Percentiles rank a stretch among this genome's conserved stretches.
Evolutionary conservation across 2,888 invertebrate genomes (phyloP).

Genomic region (Hypena proboscidalis): DNA sequence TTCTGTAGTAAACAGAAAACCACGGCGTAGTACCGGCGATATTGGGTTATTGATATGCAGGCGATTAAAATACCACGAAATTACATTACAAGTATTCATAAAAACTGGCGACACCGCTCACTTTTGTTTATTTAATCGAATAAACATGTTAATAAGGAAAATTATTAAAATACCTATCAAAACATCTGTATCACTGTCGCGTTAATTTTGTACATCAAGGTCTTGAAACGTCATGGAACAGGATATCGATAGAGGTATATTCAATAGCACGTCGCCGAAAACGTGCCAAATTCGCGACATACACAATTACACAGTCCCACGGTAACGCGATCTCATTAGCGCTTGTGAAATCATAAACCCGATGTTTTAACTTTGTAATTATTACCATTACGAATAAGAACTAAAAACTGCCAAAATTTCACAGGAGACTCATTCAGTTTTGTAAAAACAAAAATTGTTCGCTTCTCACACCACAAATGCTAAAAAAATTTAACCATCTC

Average conservation of each 20-base stretch:
- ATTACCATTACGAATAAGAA: background rate
- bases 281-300: constrained; percentile 55
- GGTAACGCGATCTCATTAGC: constrained; percentile 53
- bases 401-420: too few relatives aligned
- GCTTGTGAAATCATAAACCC: constrained; percentile 31
- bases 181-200: constrained; percentile 9
- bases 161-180: constrained; percentile 13
- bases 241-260: constrained; percentile 57
- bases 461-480: too few relatives aligned
- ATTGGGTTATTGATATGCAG: background rate
- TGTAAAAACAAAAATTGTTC: too few relatives aligned
- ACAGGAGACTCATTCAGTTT: too few relatives aligned
- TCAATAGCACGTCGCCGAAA: constrained; percentile 43
- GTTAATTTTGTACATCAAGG: constrained; percentile 18
- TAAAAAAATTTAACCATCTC: too few relatives aligned
- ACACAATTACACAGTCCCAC: constrained; percentile 57
- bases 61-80: constrained; percentile 4
- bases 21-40: background rate
- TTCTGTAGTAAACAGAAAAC: background rate
- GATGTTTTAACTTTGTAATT: background rate
- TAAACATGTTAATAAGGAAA: constrained; percentile 32
- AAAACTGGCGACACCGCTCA: constrained; percentile 1
- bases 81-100: too few relatives aligned
- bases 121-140: constrained; percentile 14
- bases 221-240: constrained; percentile 48